Percentiles rank a stretch among this genome's conserved stretches.
Evolutionary conservation across 2,797 vertebrate species (phyloP).

Genomic region (Alca torda): DNA sequence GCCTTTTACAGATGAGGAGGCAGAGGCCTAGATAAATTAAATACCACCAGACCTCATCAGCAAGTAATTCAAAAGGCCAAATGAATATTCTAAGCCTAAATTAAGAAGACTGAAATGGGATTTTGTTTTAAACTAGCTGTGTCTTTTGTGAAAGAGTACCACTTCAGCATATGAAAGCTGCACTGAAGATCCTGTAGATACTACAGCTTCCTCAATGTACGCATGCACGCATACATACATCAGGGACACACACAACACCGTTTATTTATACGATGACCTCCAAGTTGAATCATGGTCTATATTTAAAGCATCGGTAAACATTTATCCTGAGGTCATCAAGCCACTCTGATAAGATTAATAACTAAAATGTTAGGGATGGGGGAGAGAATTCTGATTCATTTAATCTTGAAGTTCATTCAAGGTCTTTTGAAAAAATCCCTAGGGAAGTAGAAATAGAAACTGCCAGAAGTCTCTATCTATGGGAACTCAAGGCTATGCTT

Average conservation of each 20-base stretch:
- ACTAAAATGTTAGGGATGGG: background rate
- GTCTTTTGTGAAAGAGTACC: background rate
- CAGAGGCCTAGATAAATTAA: background rate
- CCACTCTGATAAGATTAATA: background rate
- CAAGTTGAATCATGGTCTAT: background rate
- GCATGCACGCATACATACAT: fast-evolving
- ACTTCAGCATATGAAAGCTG: background rate
- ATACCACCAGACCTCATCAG: background rate
- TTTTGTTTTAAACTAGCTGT: background rate
- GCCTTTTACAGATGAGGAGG: background rate
- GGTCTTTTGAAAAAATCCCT: background rate
- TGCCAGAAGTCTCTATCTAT: background rate
- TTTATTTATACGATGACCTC: background rate
- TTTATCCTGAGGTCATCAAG: background rate
- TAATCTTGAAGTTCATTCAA: constrained; percentile 43
- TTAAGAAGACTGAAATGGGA: background rate
- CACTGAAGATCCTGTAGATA: background rate
- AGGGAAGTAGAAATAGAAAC: background rate
- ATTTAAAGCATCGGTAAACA: background rate
- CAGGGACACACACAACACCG: background rate
- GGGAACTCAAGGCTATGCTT: background rate
- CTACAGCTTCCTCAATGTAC: background rate
- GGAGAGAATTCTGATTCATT: background rate
- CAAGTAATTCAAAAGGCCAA: background rate
- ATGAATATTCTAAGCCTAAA: background rate